Evolutionary conservation across 2,888 invertebrate genomes (phyloP).

Genomic region (Sclerodermus sp.): DNA sequence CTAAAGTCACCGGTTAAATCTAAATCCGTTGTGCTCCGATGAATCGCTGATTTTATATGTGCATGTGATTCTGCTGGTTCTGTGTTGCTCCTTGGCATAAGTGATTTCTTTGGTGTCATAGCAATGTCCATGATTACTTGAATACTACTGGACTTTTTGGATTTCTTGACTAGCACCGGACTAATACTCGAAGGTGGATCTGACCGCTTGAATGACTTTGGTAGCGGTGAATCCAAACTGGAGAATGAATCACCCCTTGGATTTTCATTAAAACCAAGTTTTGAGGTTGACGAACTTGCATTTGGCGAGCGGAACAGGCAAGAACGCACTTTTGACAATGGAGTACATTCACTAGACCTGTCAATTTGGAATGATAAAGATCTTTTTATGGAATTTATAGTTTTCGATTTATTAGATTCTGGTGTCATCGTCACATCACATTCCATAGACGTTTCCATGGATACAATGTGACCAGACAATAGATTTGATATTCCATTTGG

Average conservation of each 20-base stretch:
- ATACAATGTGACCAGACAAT: conserved; percentile 61
- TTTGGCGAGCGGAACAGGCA: conserved; percentile 59
- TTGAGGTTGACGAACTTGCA: conserved; percentile 36
- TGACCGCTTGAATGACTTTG: conserved; percentile 65
- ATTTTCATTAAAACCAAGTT: conserved; percentile 36
- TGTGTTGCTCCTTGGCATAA: conserved; percentile 68
- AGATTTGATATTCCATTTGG: conserved; percentile 65
- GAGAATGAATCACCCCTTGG: conserved; percentile 7
- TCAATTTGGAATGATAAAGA: conserved; percentile 54
- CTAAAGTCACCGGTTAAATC: conserved; percentile 86
- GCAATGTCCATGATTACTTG: conserved; percentile 23
- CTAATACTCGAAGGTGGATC: conserved; percentile 65
- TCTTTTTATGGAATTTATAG: conserved; percentile 29
- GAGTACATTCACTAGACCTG: conserved; percentile 36
- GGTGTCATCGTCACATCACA: conserved; percentile 54
- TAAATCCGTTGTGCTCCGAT: conserved; percentile 64
- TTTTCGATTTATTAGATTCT: conserved; percentile 53
- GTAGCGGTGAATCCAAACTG: conserved; percentile 12
- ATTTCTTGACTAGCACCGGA: conserved; percentile 41
- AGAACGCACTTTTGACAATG: conserved; percentile 57
- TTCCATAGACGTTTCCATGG: conserved; percentile 29
- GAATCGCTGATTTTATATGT: conserved; percentile 51
- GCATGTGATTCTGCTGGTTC: conserved; percentile 74
- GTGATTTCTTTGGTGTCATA: neutral
- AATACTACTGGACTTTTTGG: conserved; percentile 33